Percentiles rank a stretch among this genome's conserved stretches.
phyloP scores from a whole-genome alignment of 2,888 invertebrate species.

The Cistogaster globosa region DNA sequence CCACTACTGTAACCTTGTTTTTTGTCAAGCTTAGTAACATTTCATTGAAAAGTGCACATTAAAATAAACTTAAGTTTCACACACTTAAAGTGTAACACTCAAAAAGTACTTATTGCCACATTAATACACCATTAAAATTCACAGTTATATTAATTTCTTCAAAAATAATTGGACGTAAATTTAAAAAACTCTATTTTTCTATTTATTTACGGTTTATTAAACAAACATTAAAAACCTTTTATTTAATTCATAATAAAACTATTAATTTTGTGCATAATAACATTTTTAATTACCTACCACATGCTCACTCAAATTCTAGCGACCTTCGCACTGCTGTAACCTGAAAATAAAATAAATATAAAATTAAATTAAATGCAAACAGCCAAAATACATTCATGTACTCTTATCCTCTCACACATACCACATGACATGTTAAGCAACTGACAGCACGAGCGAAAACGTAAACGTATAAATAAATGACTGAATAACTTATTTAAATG shows the following conservation, averaged over 20 bases:
- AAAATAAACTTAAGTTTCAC: no score
- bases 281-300: conserved; percentile 29
- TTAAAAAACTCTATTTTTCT: background rate
- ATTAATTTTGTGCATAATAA: conserved; percentile 17
- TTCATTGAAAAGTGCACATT: no score
- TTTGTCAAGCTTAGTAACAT: no score
- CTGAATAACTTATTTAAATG: conserved; percentile 44
- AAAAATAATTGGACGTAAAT: no score
- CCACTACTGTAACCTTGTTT: no score
- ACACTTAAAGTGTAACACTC: no score
- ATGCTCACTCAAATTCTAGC: conserved; percentile 33
- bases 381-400: background rate
- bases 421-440: conserved; percentile 21
- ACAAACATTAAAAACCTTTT: conserved; percentile 14
- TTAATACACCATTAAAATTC: no score
- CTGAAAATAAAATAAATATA: no score
- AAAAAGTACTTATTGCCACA: no score
- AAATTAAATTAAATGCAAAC: conserved; percentile 17
- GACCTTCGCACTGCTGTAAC: conserved; percentile 12
- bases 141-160: no score
- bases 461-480: conserved; percentile 29
- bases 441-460: conserved; percentile 6
- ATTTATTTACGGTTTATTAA: conserved; percentile 32
- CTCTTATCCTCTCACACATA: background rate
- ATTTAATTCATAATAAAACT: conserved; percentile 6